A percentile compares a stretch with the other conserved stretches of the same genome.
These are phyloP conservation scores for Penaeus japonicus DNA, from an alignment of 1,140 invertebrate species.

Conservation along the genomic window DNA sequence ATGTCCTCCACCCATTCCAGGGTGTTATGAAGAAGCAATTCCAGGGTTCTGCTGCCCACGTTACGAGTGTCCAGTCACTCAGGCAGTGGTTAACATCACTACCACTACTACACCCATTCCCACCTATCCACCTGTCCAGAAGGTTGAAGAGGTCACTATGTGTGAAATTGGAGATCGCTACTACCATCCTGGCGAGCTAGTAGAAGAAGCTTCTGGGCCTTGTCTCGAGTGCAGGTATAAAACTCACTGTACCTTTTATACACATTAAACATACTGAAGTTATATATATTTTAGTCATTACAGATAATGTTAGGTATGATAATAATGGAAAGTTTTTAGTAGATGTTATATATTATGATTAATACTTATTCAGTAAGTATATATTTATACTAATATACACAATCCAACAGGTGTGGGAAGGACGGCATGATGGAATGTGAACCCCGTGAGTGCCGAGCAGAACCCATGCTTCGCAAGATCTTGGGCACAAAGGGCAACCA, in stretches of 20 bases:
- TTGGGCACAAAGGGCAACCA: neutral
- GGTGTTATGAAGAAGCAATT: constrained; percentile 89
- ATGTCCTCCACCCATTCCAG: constrained; percentile 89
- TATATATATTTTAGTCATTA: neutral
- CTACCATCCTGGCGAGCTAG: constrained; percentile 83
- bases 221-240: constrained; percentile 87
- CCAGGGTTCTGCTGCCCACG: constrained; percentile 92
- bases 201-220: constrained; percentile 84
- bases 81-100: constrained; percentile 77
- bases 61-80: constrained; percentile 85
- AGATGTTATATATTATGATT: too few species aligned
- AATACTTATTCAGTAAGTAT: neutral
- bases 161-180: constrained; percentile 84
- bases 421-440: constrained; percentile 93
- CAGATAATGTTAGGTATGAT: neutral
- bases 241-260: neutral
- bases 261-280: neutral
- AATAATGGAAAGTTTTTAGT: neutral
- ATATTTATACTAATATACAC: constrained; percentile 27
- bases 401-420: constrained; percentile 79
- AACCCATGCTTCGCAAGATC: constrained; percentile 86
- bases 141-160: constrained; percentile 65
- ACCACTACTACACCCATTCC: constrained; percentile 71
- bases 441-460: constrained; percentile 84
- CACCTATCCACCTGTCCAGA: constrained; percentile 35